A percentile compares a stretch with the other conserved stretches of the same genome.
Conservation (phyloP, 2,888 invertebrate species). For the Thera obeliscata region DNA sequence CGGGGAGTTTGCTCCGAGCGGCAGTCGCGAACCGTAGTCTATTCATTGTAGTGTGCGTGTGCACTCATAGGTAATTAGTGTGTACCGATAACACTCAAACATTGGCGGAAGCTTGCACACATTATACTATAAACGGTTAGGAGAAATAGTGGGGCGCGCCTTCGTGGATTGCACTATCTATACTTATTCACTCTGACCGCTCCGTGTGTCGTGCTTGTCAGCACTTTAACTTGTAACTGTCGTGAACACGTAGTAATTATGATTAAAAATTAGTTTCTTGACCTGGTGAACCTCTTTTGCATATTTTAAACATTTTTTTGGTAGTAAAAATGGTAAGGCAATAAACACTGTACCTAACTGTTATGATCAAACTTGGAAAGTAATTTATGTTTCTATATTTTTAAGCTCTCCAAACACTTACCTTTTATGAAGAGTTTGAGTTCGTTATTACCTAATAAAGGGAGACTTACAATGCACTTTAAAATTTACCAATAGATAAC, state of each 20-base stretch:
- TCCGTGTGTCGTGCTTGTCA: constrained; percentile 20
- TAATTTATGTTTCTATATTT: constrained; percentile 14
- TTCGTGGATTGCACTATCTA: no score
- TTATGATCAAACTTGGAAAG: constrained; percentile 19
- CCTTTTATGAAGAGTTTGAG: constrained; percentile 7
- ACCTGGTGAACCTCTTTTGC: constrained; percentile 26
- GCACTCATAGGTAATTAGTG: no score
- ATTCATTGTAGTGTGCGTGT: no score
- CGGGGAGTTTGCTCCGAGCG: no score
- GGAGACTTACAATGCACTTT: constrained; percentile 10
- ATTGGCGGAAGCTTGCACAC: no score
- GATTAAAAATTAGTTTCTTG: constrained; percentile 28
- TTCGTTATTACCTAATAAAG: constrained; percentile 7
- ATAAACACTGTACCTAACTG: constrained; percentile 23
- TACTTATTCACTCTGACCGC: constrained; percentile 6
- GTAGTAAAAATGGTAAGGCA: constrained; percentile 7
- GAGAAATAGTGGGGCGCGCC: no score
- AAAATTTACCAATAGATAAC: constrained; percentile 19
- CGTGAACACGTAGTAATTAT: constrained; percentile 28
- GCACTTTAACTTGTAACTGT: constrained; percentile 24
- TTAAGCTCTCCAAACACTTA: constrained; percentile 6
- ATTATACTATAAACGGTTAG: no score
- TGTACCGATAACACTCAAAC: no score
- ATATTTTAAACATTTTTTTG: constrained; percentile 30
- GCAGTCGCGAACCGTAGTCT: no score